Evolutionary conservation across 2,797 vertebrate genomes (phyloP).

Genomic region (Botia kubotai): DNA sequence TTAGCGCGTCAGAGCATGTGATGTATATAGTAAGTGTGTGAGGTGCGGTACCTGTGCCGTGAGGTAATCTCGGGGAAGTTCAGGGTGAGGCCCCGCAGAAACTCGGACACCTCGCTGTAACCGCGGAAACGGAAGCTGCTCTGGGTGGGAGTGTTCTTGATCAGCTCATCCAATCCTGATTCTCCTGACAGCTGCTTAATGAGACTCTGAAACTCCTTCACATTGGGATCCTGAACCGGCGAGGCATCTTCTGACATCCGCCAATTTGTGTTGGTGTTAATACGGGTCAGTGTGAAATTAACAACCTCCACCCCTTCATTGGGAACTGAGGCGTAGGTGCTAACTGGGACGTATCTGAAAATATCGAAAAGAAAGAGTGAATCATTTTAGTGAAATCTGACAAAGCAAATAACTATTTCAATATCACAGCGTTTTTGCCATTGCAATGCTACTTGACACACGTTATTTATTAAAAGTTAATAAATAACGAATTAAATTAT

Average conservation of each 20-base stretch:
- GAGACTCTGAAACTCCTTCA: slow-evolving; percentile 85
- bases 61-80: slow-evolving; percentile 92
- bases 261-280: slow-evolving; percentile 68
- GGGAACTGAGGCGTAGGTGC: slow-evolving; percentile 81
- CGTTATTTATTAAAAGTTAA: too few relatives aligned
- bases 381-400: background rate
- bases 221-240: slow-evolving; percentile 75
- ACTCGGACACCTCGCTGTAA: slow-evolving; percentile 86
- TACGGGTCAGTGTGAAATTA: slow-evolving; percentile 87
- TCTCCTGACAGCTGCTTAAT: slow-evolving; percentile 91
- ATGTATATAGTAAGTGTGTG: background rate
- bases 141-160: slow-evolving; percentile 80
- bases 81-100: slow-evolving; percentile 85
- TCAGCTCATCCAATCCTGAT: slow-evolving; percentile 84
- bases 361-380: slow-evolving; percentile 8
- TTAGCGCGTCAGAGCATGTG: background rate
- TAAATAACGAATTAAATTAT: too few relatives aligned
- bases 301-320: slow-evolving; percentile 80
- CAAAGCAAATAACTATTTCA: background rate
- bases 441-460: too few relatives aligned
- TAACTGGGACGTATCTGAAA: slow-evolving; percentile 84
- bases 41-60: slow-evolving; percentile 75
- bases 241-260: slow-evolving; percentile 65
- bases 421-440: background rate
- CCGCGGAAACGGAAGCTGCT: slow-evolving; percentile 85